Base-by-base conservation (phyloP, 2,797 vertebrate species). In the Mastacembelus armatus region DNA sequence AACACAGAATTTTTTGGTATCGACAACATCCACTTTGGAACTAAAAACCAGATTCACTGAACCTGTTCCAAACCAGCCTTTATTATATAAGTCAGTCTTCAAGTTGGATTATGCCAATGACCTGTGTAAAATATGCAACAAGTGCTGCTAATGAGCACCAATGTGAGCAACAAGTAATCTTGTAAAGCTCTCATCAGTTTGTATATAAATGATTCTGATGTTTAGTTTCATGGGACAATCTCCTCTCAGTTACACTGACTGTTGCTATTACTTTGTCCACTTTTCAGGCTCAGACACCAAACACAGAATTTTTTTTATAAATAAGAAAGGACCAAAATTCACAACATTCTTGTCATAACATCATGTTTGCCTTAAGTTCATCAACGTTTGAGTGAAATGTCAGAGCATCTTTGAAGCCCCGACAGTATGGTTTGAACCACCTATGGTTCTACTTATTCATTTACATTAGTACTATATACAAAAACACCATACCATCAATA, bases 41-140 rank as follows among this genome's bases (percentile, higher is more conserved):
- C 1, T 10, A 7, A 24, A 55, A 19, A 27, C 38, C 19, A 9
- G 30, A n/a, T n/a, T n/a, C n/a, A n/a, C n/a, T n/a, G n/a, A n/a
- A n/a, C n/a, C n/a, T n/a, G n/a, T n/a, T n/a, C n/a, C n/a, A n/a
- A n/a, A n/a, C n/a, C n/a, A 59, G 19, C 27, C 65, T n/a, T 57
- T 22, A 40, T 29, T 29, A 29, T 64, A 29, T 66, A 66, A 73
- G 48, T 60, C 45, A 24, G 12, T 35, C 21, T 49, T 27, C 38
- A 52, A 4, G 49, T 43, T 60, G 29, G 50, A 63, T 69, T 60
- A 67, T 52, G 48, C n/a, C n/a, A n/a, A n/a, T n/a, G n/a, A n/a
- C n/a, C 32, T n/a, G n/a, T n/a, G n/a, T n/a, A n/a, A n/a, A n/a
- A n/a, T n/a, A n/a, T n/a, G n/a, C n/a, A n/a, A n/a, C n/a, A n/a